A percentile compares a stretch with the other conserved stretches of the same genome.
Evolutionary conservation across 2,888 invertebrate species (phyloP).

Genomic region (Dendrolimus pini): DNA sequence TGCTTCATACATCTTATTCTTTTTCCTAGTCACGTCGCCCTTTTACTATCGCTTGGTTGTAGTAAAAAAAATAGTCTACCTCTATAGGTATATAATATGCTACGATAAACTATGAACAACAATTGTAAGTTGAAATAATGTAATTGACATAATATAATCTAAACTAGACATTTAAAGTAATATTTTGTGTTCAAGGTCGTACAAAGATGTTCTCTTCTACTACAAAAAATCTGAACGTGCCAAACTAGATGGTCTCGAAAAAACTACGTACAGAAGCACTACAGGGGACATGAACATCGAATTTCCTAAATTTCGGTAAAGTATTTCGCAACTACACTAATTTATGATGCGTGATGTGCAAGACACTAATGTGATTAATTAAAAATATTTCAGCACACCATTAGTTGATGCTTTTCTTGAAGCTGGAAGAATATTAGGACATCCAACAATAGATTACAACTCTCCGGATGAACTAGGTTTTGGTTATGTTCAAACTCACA

Average conservation of each 20-base stretch:
- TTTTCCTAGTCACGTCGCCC: too few relatives aligned
- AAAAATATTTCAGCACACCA: conserved; percentile 40
- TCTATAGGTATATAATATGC: too few relatives aligned
- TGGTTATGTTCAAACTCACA: conserved; percentile 78
- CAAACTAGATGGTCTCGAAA: conserved; percentile 44
- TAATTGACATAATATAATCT: too few relatives aligned
- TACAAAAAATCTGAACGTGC: conserved; percentile 77
- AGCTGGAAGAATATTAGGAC: conserved; percentile 79
- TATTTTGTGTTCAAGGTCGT: conserved; percentile 66
- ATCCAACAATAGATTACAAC: conserved; percentile 81
- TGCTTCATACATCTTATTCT: too few relatives aligned
- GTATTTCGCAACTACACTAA: too few relatives aligned
- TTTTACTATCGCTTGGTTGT: too few relatives aligned
- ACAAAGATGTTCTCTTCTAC: conserved; percentile 72
- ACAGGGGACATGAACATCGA: conserved; percentile 78
- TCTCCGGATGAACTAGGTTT: conserved; percentile 75
- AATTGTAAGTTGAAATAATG: too few relatives aligned
- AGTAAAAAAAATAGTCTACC: too few relatives aligned
- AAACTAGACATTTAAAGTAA: too few relatives aligned
- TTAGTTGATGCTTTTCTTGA: conserved; percentile 79
- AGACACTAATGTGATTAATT: too few relatives aligned
- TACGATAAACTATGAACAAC: too few relatives aligned
- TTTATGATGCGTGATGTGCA: too few relatives aligned
- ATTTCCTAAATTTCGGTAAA: conserved; percentile 61
- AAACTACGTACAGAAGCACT: conserved; percentile 66